Evolutionary conservation across 2,888 invertebrate species (phyloP).

Genomic region (Euproctis similis): DNA sequence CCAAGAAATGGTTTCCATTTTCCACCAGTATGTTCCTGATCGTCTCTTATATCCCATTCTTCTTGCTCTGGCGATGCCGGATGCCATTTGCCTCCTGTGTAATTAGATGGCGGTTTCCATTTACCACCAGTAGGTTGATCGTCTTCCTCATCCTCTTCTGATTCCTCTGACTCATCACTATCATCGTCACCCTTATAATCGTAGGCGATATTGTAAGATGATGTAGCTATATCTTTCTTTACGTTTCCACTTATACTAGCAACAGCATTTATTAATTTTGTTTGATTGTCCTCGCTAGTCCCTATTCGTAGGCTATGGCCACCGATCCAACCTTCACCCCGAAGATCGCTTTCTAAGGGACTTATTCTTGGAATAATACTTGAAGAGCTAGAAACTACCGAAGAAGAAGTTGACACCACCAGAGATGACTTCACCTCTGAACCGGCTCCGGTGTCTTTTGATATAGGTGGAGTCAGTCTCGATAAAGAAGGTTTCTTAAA

Average conservation of each 20-base stretch:
- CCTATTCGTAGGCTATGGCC: constrained; percentile 75
- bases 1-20: constrained; percentile 77
- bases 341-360: constrained; percentile 56
- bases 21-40: constrained; percentile 75
- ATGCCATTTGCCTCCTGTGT: constrained; percentile 67
- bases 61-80: constrained; percentile 66
- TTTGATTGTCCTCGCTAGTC: constrained; percentile 74
- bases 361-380: constrained; percentile 54
- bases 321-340: constrained; percentile 78
- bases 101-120: constrained; percentile 81
- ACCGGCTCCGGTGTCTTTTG: constrained; percentile 46
- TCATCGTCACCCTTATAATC: constrained; percentile 63
- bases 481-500: constrained; percentile 75
- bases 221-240: constrained; percentile 67
- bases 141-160: constrained; percentile 76
- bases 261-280: constrained; percentile 79
- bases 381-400: constrained; percentile 48
- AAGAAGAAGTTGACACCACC: constrained; percentile 12
- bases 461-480: constrained; percentile 63
- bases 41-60: constrained; percentile 72
- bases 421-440: constrained; percentile 35
- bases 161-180: constrained; percentile 76
- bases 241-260: constrained; percentile 76
- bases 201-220: constrained; percentile 51
- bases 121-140: constrained; percentile 78